Evolutionary conservation across 2,113 vertebrate species (phyloP).

Genomic region (Chamaetylas fuelleborni): DNA sequence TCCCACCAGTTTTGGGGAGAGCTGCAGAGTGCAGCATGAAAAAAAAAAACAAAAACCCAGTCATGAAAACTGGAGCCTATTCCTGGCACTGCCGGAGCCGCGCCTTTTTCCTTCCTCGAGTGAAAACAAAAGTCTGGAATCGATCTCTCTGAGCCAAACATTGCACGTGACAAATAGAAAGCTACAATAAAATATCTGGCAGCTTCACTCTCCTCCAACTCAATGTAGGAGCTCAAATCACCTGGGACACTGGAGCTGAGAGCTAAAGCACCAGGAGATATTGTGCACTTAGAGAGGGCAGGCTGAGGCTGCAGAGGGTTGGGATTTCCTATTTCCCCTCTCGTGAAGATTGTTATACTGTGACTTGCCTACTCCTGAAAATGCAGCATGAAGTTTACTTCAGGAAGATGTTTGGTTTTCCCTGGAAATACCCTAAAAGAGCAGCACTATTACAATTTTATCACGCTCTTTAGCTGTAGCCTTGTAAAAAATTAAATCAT

Average conservation of each 20-base stretch:
- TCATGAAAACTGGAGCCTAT: not conserved
- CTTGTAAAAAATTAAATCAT: not conserved
- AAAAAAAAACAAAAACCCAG: not conserved
- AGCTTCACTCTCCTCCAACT: not conserved
- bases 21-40: not conserved
- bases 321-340: not conserved
- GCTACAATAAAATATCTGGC: not conserved
- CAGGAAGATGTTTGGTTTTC: not conserved
- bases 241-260: not conserved
- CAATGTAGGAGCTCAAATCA: not conserved
- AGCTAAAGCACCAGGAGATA: not conserved
- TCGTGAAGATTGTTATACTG: not conserved
- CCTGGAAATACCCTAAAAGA: not conserved
- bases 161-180: conserved; percentile 7
- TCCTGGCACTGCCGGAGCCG: not conserved
- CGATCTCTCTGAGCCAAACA: not conserved
- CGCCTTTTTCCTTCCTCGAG: not conserved
- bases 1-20: not conserved
- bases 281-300: not conserved
- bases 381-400: not conserved
- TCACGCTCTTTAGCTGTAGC: not conserved
- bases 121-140: not conserved
- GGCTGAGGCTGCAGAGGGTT: not conserved
- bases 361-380: not conserved
- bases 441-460: not conserved